Base-by-base conservation (phyloP, 2,113 vertebrate genomes). In the Calyptomena viridis region DNA sequence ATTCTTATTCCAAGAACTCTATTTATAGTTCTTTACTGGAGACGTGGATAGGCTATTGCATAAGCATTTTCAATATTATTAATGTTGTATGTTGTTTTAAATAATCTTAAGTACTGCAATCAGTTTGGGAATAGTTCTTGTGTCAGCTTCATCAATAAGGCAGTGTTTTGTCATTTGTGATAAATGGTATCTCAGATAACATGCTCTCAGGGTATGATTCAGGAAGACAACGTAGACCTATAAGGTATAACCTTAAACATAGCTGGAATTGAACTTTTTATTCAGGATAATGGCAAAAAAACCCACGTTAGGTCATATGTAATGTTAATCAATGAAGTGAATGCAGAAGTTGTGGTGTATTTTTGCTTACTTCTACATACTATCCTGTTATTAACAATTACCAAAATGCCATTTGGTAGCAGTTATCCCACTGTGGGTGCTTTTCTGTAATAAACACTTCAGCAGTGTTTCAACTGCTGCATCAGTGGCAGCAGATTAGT, bases 211-310 rank as follows among this genome's bases (percentile, higher is more conserved):
- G 6, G 33, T 37, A 24, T 59, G 19, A 39, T 84, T 75, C 49
- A 21, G 53, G 30, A 62, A 46, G 52, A 42, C 15, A 25, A 16
- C 0, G 0, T 27, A 66, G 15, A 6, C 13, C 10, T 49, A 0
- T 11, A 39, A 62, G 11, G 50, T 25, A 27, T 12, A 56, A 52
- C 52, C 18, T 35, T 39, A 58, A 14, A 76, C 27, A 56, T 53
- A 46, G 19, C 14, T 16, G 42, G 25, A 74, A 50, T 60, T 31
- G 37, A 66, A 53, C 19, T 22, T 69, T 76, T 89, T 27, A 33
- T 39, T 40, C 22, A 28, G 3, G 33, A 9, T 40, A n/a, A 24
- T 49, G 19, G 8, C 79, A 31, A 64, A 39, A 89, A 62, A 49
- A n/a, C 18, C 8, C 35, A 20, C 2, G 0, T 20, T 35, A 40